Evolutionary conservation across 2,113 vertebrate genomes (phyloP).

Genomic region (Aegotheles bennettii): DNA sequence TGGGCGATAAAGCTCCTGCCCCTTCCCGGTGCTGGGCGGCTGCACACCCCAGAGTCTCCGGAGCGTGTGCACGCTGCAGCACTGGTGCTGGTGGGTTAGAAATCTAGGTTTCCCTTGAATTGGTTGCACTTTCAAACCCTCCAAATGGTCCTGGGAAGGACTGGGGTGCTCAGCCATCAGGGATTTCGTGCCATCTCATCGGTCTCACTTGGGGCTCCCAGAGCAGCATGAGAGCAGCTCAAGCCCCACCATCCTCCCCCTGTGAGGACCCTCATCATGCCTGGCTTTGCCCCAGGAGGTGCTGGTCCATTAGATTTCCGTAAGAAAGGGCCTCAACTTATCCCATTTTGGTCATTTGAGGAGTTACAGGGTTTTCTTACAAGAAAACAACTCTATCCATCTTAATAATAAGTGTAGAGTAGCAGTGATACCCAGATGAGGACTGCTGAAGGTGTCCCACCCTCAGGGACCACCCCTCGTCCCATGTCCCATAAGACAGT

Average conservation of each 20-base stretch:
- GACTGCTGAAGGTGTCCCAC: background rate
- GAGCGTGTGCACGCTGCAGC: background rate
- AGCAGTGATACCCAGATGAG: background rate
- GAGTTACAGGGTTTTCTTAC: background rate
- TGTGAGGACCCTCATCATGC: accelerated
- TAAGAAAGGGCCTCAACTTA: background rate
- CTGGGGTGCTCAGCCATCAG: background rate
- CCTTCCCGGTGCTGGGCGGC: background rate
- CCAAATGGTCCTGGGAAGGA: background rate
- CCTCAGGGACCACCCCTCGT: background rate
- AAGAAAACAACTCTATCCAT: background rate
- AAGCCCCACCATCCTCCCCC: background rate
- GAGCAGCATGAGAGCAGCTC: background rate
- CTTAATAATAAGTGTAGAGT: background rate
- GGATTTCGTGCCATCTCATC: background rate
- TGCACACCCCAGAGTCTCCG: background rate
- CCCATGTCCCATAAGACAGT: background rate
- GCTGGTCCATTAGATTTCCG: background rate
- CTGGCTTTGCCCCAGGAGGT: background rate
- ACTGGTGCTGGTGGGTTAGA: background rate
- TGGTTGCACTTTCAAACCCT: background rate
- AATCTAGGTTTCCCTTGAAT: background rate
- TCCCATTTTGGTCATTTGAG: background rate
- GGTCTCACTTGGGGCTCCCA: background rate
- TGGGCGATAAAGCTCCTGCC: slow-evolving; percentile 1